Evolutionary conservation across 2,113 vertebrate genomes (phyloP).

Genomic region (Vimba vimba): DNA sequence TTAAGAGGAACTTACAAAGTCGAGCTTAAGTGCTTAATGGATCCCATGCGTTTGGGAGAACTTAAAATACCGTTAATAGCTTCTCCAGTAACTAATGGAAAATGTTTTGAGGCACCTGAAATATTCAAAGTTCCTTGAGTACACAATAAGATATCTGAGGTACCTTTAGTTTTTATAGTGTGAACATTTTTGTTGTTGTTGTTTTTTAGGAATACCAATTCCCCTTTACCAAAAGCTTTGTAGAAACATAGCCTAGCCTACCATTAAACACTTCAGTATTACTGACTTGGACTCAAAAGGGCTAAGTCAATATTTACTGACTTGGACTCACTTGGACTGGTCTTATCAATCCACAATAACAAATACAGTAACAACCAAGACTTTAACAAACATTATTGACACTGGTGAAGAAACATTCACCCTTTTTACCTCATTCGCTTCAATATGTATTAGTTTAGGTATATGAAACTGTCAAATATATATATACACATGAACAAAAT

Average conservation of each 20-base stretch:
- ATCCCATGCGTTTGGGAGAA: background rate
- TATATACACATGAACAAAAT: background rate
- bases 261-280: background rate
- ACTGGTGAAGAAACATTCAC: background rate
- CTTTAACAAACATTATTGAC: background rate
- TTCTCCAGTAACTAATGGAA: constrained; percentile 1
- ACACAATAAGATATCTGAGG: background rate
- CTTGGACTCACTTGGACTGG: too few species aligned
- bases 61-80: background rate
- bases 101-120: background rate
- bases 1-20: background rate
- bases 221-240: background rate
- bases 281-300: too few species aligned
- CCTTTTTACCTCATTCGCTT: background rate
- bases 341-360: background rate
- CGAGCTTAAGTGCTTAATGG: constrained; percentile 5
- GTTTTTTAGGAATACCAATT: background rate
- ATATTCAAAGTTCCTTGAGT: background rate
- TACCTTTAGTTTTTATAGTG: background rate
- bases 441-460: background rate
- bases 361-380: background rate
- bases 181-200: background rate
- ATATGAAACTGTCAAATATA: background rate
- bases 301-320: too few species aligned
- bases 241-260: background rate